Conservation (phyloP, 2,797 vertebrate genomes). For the Lithobates sylvaticus region DNA sequence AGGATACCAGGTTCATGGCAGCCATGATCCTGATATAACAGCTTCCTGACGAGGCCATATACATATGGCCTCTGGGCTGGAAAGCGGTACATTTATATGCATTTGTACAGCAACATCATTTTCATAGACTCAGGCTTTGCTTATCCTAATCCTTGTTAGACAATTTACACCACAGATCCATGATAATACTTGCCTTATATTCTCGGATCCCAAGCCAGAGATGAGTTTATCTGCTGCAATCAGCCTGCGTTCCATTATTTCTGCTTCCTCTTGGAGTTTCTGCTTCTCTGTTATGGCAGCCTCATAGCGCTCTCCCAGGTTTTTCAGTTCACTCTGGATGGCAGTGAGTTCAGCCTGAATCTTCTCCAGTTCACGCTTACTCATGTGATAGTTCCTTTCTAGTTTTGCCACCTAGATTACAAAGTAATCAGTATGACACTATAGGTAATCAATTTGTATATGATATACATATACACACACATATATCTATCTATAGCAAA, state of each 20-base stretch:
- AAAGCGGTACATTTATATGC: too few species aligned
- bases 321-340: conserved; percentile 85
- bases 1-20: too few species aligned
- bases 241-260: conserved; percentile 92
- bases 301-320: conserved; percentile 85
- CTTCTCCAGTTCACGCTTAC: conserved; percentile 85
- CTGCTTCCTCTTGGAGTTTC: conserved; percentile 89
- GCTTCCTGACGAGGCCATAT: too few species aligned
- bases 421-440: background rate
- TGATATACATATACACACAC: too few species aligned
- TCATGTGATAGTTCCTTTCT: conserved; percentile 88
- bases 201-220: conserved; percentile 91
- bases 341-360: conserved; percentile 86
- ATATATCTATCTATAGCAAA: too few species aligned
- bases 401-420: conserved; percentile 86
- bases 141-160: too few species aligned
- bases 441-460: background rate
- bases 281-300: conserved; percentile 86
- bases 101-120: too few species aligned
- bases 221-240: conserved; percentile 95
- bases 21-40: too few species aligned
- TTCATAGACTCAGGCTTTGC: too few species aligned
- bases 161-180: too few species aligned
- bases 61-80: too few species aligned
- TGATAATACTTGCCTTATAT: conserved; percentile 80